Conservation (phyloP, 1,140 invertebrate species). For the Achatina immaculata region DNA sequence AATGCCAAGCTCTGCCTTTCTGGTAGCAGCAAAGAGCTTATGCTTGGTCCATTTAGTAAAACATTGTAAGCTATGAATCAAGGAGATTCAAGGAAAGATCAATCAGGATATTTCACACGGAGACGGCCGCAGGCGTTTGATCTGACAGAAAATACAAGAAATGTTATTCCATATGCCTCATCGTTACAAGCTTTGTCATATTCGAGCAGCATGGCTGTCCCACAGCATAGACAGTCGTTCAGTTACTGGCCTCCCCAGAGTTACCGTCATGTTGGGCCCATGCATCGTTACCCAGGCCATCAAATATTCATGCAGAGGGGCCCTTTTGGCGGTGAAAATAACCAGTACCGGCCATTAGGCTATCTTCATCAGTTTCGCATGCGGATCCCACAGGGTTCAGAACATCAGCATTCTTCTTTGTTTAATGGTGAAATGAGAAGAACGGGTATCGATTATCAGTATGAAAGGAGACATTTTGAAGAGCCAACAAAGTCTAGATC, state of each 20-base stretch:
- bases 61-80: slow-evolving; percentile 16
- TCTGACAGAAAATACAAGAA: neutral
- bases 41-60: no score
- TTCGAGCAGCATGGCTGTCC: neutral
- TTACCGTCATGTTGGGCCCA: neutral
- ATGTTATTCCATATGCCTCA: neutral
- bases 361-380: slow-evolving; percentile 4
- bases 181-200: neutral
- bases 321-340: slow-evolving; percentile 34
- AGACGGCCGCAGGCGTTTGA: neutral
- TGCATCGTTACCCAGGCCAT: slow-evolving; percentile 14
- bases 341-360: slow-evolving; percentile 43
- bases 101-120: neutral
- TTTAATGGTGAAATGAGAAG: slow-evolving; percentile 13
- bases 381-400: neutral
- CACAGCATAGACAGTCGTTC: slow-evolving; percentile 3
- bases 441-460: neutral
- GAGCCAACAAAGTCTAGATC: neutral
- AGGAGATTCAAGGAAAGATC: neutral
- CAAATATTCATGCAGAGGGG: slow-evolving; percentile 34
- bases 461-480: slow-evolving; percentile 17
- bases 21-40: no score
- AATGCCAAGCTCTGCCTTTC: no score
- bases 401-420: neutral
- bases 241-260: neutral